Conservation (phyloP, 1,140 invertebrate species). For the Adelges cooleyi region DNA sequence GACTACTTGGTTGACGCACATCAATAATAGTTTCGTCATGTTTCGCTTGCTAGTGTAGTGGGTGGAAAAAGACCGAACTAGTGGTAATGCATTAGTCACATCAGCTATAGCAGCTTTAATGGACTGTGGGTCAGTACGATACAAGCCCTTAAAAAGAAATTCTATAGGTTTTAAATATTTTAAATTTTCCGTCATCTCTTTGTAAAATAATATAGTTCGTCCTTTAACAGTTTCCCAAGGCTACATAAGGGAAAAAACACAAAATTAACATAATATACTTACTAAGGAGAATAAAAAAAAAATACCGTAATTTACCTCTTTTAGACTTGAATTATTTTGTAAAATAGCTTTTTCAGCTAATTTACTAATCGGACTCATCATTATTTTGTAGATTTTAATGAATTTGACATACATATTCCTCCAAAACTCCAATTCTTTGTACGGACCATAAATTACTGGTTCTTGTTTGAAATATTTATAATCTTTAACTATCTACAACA, state of each 20-base stretch:
- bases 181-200: not conserved
- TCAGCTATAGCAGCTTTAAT: not conserved
- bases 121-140: not conserved
- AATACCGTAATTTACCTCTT: not conserved
- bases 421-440: not conserved
- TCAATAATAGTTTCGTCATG: not conserved
- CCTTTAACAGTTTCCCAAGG: not conserved
- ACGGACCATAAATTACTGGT: not conserved
- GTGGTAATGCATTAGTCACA: not conserved
- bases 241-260: not conserved
- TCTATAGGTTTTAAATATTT: not conserved
- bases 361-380: not conserved
- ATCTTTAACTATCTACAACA: not conserved
- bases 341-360: not conserved
- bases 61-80: not conserved
- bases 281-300: no score
- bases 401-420: conserved; percentile 4
- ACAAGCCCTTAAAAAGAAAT: not conserved
- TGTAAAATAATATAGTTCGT: not conserved
- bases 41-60: not conserved
- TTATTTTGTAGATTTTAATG: not conserved
- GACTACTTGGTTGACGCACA: not conserved
- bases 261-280: no score
- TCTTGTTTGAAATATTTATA: not conserved
- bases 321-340: not conserved